phyloP scores from a whole-genome alignment of 2,888 invertebrate species.

The Acanthosepion esculentum region DNA sequence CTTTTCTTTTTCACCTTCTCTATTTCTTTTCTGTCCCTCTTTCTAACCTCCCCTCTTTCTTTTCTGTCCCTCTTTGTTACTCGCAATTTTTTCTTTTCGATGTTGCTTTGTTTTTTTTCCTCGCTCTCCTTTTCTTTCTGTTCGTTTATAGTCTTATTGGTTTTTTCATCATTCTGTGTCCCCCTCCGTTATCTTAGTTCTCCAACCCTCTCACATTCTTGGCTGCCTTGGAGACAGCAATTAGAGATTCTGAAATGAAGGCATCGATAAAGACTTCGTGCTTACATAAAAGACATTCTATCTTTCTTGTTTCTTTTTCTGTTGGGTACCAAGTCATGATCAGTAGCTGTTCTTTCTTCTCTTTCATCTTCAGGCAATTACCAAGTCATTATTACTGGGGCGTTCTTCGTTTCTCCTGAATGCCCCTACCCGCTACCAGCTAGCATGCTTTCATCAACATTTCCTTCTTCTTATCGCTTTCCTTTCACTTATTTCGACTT shows the following conservation, averaged over 20 bases:
- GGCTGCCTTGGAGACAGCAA: not conserved
- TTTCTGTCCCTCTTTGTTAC: not conserved
- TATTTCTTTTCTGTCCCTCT: not conserved
- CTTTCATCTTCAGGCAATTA: not conserved
- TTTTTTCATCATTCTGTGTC: not conserved
- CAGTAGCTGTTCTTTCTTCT: not conserved
- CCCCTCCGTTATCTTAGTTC: not conserved
- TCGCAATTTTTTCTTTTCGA: not conserved
- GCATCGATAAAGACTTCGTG: not conserved
- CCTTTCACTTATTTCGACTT: not conserved
- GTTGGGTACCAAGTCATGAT: not conserved
- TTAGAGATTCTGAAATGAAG: not conserved
- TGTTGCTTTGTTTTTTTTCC: no score
- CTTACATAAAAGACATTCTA: not conserved
- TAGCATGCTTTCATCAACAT: no score
- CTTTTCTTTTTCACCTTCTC: not conserved
- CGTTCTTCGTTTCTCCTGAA: not conserved
- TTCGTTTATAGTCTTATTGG: not conserved
- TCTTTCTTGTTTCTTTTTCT: not conserved
- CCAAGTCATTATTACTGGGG: not conserved
- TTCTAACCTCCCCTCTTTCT: no score
- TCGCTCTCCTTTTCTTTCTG: no score
- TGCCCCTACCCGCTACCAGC: not conserved
- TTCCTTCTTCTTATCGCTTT: not conserved
- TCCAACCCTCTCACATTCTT: not conserved